Conservation (phyloP, 2,113 vertebrate genomes). For the Amia ocellicauda region DNA sequence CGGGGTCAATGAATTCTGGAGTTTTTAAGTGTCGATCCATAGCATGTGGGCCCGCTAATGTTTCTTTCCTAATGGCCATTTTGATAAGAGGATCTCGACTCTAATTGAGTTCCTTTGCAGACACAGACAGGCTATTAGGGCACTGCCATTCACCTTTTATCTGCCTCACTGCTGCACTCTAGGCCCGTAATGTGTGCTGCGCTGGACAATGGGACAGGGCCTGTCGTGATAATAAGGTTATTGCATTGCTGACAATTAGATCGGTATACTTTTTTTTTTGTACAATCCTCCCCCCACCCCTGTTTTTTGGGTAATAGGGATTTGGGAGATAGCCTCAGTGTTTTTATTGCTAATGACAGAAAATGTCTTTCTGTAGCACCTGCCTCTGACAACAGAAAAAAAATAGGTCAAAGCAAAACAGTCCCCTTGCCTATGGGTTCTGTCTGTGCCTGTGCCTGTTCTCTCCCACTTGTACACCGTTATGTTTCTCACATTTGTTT, state of each 20-base stretch:
- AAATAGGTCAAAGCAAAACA: no score
- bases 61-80: conserved; percentile 53
- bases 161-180: conserved; percentile 37
- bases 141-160: conserved; percentile 51
- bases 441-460: no score
- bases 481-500: not conserved
- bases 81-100: conserved; percentile 47
- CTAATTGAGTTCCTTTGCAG: conserved; percentile 61
- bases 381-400: not conserved
- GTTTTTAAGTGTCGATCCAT: conserved; percentile 59
- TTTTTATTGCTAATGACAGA: not conserved
- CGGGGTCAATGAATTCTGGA: conserved; percentile 34
- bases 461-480: not conserved
- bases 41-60: conserved; percentile 27
- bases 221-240: conserved; percentile 41
- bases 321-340: not conserved
- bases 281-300: not conserved
- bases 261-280: not conserved
- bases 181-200: conserved; percentile 47
- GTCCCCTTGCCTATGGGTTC: conserved; percentile 15
- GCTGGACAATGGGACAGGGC: conserved; percentile 47
- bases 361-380: not conserved
- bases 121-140: conserved; percentile 63
- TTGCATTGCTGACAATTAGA: conserved; percentile 48
- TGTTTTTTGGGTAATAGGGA: conserved; percentile 1